phyloP scores from a whole-genome alignment of 2,113 vertebrate species.

The Rhinolophus ferrumequinum region DNA sequence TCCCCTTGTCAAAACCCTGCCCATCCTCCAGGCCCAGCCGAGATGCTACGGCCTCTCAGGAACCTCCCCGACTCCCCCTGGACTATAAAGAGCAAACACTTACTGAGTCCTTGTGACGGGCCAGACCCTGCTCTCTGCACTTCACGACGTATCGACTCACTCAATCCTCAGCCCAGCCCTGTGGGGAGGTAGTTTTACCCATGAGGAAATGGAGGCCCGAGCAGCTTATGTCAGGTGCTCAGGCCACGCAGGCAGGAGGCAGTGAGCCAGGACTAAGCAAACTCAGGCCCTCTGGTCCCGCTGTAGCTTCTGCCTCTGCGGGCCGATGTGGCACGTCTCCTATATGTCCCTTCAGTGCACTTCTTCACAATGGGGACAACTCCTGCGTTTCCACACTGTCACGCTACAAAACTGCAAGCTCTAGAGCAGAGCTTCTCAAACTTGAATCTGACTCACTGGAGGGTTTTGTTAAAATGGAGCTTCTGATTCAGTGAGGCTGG shows the following conservation, averaged over 20 bases:
- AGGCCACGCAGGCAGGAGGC: background rate
- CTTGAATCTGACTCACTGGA: no score
- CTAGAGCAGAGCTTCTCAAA: no score
- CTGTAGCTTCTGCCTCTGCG: background rate
- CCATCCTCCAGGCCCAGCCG: background rate
- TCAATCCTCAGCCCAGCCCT: background rate
- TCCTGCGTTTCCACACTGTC: background rate
- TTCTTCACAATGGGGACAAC: background rate
- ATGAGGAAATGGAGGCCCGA: background rate
- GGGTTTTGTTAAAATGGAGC: background rate
- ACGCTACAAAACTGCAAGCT: background rate
- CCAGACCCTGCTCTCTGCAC: background rate
- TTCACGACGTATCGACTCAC: rapidly evolving
- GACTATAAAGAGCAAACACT: background rate
- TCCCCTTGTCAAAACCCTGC: background rate
- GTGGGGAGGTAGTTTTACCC: background rate
- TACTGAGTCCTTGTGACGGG: no score
- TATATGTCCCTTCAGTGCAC: rapidly evolving
- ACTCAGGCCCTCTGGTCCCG: rapidly evolving
- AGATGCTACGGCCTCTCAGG: background rate
- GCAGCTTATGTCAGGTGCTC: background rate
- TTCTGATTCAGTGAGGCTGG: background rate
- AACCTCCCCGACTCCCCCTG: background rate
- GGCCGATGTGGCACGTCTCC: rapidly evolving
- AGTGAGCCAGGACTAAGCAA: no score